Base-by-base conservation (phyloP, 2,888 invertebrate species). In the Ceraclea dissimilis region DNA sequence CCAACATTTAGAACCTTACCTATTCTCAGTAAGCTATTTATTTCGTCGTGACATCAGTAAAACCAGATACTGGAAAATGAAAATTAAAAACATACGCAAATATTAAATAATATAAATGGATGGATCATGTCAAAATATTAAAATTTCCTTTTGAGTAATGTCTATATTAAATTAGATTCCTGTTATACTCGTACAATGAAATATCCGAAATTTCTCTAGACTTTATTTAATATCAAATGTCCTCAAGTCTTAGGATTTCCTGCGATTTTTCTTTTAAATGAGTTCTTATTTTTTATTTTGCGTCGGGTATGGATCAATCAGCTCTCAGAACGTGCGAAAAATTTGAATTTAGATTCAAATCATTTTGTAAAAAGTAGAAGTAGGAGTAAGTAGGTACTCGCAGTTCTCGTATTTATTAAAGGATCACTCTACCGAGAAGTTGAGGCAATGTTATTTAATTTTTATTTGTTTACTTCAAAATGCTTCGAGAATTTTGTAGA, bases 151-250 rank as follows among this genome's bases (percentile, higher is more conserved):
- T 39, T 39, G 39, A 39, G 39, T 39, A n/a, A 39, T 39, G 13
- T 39, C 39, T 39, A 16, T 39, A 5, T 39, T 13, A 39, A 39
- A 39, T 39, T 39, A 39, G 39, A 39, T 39, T 39, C 13, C 39
- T 39, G n/a, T 39, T 39, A 16, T 39, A 31, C 31, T n/a, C n/a
- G n/a, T 31, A 39, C 39, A 39, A 39, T 39, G 39, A 16, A 39
- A 39, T 39, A 8, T 39, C 16, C 5, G 8, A 13, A 39, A 39
- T 39, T 39, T 16, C 39, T 13, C 13, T 39, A 39, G 39, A 39
- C 39, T 39, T 39, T 39, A 39, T 39, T 39, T 39, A 39, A 39
- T 39, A 39, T 39, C 39, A 39, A 39, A 39, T 39, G 39, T 39
- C 39, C 39, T 39, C 39, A 39, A 39, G 39, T 39, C 13, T 39